Base-by-base conservation (phyloP, 2,888 invertebrate species). In the Sarcophaga carnaria region DNA sequence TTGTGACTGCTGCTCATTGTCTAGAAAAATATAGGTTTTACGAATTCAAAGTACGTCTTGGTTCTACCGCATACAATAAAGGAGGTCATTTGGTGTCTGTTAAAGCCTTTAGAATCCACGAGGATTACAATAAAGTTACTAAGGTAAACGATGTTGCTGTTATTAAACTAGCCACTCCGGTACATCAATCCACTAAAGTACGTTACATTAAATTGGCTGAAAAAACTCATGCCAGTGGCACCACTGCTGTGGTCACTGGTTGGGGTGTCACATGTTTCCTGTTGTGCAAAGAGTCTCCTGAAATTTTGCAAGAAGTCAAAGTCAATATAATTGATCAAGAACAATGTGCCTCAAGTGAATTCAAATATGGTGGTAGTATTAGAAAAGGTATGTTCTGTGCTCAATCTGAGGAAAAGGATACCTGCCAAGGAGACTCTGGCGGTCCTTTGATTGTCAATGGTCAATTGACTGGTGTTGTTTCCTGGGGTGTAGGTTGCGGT, bases 1-100 rank as follows among this genome's bases (percentile, higher is more conserved):
- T 94, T 8, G 71, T 94, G 47, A 94, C 94, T 3, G 94, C 94
- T 22, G 94, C 94, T 85, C 92, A 94, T 87, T 94, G 94, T 89
- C 85, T 92, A 89, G 89, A 90, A 49, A 79, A 72, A 0, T 85
- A 88, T 64, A 62, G 37, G 4, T 83, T 91, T 0, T 12, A 3
- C 6, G 70, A 90, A 60, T 72, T 91, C 1, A 89, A 90, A 79
- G 90, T 94, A 0, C 91, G 94, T 71, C 90, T 92, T 14, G 94
- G 94, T 8, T 92, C 94, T 14, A 90, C 91, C 0, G 71, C 86
- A 3, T 89, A 90, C 80, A 89, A 89, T 60, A 22, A 67, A 3
- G 94, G 93, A 4, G 94, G 94, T 8, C 91, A 92, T 80, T 83
- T 93, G 3, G 89, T 92, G 22, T 25, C 82, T 69, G 93, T 85